A percentile compares a stretch with the other conserved stretches of the same genome.
Evolutionary conservation across 2,113 vertebrate species (phyloP).

Genomic region (Dasyprocta punctata): DNA sequence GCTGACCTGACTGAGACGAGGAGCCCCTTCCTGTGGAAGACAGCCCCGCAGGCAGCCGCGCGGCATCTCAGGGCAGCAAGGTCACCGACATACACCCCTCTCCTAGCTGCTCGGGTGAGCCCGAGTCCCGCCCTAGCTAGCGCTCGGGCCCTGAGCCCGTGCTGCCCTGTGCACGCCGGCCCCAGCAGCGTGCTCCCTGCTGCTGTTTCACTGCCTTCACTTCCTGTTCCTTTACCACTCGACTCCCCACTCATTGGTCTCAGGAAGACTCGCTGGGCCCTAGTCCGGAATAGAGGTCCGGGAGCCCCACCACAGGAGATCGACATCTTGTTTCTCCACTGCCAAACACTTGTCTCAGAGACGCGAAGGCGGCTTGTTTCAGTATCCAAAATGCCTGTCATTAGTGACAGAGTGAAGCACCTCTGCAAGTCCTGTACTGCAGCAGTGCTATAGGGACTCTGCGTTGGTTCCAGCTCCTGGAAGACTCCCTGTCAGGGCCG

Average conservation of each 20-base stretch:
- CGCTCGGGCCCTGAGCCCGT: too few species aligned
- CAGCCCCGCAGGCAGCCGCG: accelerated
- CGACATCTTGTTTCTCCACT: background rate
- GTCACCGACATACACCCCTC: accelerated
- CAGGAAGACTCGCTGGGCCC: background rate
- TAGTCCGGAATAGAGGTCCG: background rate
- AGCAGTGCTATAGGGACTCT: accelerated
- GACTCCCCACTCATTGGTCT: accelerated
- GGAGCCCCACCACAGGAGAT: background rate
- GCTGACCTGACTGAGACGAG: background rate
- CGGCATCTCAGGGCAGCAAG: background rate
- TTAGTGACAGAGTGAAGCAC: background rate
- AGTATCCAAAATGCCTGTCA: background rate
- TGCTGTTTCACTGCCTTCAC: too few species aligned
- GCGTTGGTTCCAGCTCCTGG: background rate
- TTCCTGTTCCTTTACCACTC: background rate
- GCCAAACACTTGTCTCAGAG: background rate
- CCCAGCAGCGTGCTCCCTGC: accelerated
- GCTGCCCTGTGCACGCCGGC: too few species aligned
- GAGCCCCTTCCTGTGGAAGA: accelerated
- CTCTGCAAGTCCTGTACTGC: background rate
- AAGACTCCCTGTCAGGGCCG: background rate
- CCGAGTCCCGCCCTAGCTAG: too few species aligned
- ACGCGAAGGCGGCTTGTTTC: background rate
- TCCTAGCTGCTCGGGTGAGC: background rate